Percentiles rank a stretch among this genome's conserved stretches.
Evolutionary conservation across 2,888 invertebrate species (phyloP).

Genomic region (Eilema depressum): DNA sequence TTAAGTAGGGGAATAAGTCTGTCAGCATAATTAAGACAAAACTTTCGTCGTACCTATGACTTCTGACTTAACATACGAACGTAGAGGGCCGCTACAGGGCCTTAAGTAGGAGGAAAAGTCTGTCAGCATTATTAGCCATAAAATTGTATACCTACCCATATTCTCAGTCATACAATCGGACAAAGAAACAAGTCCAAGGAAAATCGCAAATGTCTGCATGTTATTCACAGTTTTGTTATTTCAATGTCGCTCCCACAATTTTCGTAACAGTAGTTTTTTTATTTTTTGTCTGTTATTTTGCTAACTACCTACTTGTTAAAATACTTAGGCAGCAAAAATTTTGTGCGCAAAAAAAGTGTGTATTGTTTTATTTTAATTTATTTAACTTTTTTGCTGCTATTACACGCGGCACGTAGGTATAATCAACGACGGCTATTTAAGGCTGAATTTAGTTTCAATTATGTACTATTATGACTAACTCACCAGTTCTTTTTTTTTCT

Average conservation of each 20-base stretch:
- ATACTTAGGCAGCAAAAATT: slow-evolving; percentile 8
- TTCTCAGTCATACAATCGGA: slow-evolving; percentile 11
- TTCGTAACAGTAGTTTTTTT: slow-evolving; percentile 18
- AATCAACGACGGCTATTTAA: not conserved
- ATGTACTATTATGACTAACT: not conserved
- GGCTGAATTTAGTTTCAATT: not conserved
- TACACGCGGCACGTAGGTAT: not conserved
- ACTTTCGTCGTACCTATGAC: too few relatives aligned
- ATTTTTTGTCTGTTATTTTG: slow-evolving; percentile 21
- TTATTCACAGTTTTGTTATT: slow-evolving; percentile 25
- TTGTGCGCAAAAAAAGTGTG: slow-evolving; percentile 9
- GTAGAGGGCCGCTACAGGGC: too few relatives aligned
- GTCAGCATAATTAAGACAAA: too few relatives aligned
- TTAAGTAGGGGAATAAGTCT: too few relatives aligned
- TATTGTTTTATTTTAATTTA: slow-evolving; percentile 2
- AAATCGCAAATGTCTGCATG: slow-evolving; percentile 17
- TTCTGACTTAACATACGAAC: too few relatives aligned
- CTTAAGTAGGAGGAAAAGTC: not conserved
- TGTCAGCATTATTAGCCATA: not conserved
- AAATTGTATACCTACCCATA: slow-evolving; percentile 4
- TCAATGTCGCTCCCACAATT: slow-evolving; percentile 31
- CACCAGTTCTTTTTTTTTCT: not conserved
- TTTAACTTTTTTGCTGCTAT: not conserved
- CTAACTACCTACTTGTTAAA: slow-evolving; percentile 16
- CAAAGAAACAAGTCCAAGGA: slow-evolving; percentile 21